Evolutionary conservation across 2,797 vertebrate genomes (phyloP).

Genomic region (Platalea minor): DNA sequence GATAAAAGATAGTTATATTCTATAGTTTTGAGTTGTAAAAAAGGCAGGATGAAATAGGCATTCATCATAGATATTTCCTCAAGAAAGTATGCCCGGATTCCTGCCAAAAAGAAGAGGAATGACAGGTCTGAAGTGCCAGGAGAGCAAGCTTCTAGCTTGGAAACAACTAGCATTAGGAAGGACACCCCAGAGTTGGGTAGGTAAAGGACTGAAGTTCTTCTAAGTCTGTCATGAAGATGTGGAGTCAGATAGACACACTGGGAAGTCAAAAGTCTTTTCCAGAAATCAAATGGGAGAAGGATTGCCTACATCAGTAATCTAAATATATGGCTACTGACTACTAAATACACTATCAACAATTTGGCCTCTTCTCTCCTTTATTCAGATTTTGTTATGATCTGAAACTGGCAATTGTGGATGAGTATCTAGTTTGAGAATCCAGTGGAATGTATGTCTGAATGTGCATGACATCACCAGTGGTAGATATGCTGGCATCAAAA

Average conservation of each 20-base stretch:
- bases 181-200: not conserved
- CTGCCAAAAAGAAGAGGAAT: not conserved
- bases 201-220: not conserved
- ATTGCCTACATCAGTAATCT: not conserved
- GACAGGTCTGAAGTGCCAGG: not conserved
- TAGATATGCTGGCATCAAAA: not conserved
- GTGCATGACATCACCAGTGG: not conserved
- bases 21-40: not conserved
- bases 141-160: not conserved
- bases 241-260: not conserved
- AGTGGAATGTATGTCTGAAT: not conserved
- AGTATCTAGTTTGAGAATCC: not conserved
- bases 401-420: not conserved
- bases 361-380: not conserved
- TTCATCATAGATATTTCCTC: not conserved
- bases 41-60: not conserved
- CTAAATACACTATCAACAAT: not conserved
- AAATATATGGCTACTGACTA: not conserved
- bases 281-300: not conserved
- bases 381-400: not conserved
- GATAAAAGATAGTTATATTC: not conserved
- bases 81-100: not conserved
- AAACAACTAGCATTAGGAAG: not conserved
- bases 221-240: not conserved
- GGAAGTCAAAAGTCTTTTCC: not conserved